Conservation (phyloP, 2,797 vertebrate genomes). For the Hyperoplus lanceolatus region DNA sequence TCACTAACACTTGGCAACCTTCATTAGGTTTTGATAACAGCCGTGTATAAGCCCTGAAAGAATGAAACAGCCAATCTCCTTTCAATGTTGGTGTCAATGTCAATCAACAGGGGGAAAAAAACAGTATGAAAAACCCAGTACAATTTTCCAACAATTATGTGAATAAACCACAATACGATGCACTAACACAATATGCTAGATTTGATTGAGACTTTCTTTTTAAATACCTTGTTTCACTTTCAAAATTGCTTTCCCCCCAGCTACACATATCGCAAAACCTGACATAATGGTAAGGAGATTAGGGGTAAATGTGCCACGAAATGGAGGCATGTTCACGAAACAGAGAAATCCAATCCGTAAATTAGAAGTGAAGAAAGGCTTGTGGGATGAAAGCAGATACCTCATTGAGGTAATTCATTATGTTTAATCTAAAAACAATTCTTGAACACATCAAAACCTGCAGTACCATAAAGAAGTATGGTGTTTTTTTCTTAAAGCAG, state of each 20-base stretch:
- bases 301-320: slow-evolving; percentile 9
- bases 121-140: background rate
- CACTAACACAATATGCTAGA: background rate
- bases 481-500: background rate
- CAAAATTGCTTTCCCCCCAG: background rate
- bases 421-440: slow-evolving; percentile 13
- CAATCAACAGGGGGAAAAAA: background rate
- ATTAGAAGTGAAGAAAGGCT: slow-evolving; percentile 4
- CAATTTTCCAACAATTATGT: background rate
- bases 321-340: slow-evolving; percentile 11
- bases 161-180: background rate
- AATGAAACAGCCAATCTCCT: slow-evolving; percentile 8
- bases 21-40: slow-evolving; percentile 17
- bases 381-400: slow-evolving; percentile 21
- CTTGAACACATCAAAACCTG: slow-evolving; percentile 1
- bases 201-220: background rate
- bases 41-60: background rate
- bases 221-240: background rate
- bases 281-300: slow-evolving; percentile 23
- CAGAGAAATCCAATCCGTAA: slow-evolving; percentile 18
- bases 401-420: slow-evolving; percentile 8
- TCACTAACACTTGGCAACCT: slow-evolving; percentile 28
- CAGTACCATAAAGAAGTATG: background rate
- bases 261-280: slow-evolving; percentile 6
- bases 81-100: slow-evolving; percentile 1